Conservation (phyloP, 1,140 invertebrate genomes). For the Zaprionus africanus region DNA sequence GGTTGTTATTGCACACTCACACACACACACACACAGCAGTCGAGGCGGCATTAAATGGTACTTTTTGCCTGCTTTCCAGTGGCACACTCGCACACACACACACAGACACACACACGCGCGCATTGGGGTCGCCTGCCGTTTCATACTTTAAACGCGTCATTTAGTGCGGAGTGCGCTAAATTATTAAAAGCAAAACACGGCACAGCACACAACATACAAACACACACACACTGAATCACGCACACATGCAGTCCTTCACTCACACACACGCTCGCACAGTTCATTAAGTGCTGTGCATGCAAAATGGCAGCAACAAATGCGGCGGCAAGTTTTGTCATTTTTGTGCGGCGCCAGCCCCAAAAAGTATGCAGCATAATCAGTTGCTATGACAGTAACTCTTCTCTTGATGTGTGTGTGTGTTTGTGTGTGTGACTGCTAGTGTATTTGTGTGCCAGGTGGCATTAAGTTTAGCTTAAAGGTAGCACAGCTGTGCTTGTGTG, state of each 20-base stretch:
- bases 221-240: slow-evolving; percentile 20
- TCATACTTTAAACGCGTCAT: slow-evolving; percentile 77
- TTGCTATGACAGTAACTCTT: slow-evolving; percentile 22
- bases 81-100: slow-evolving; percentile 14
- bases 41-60: slow-evolving; percentile 71
- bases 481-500: slow-evolving; percentile 26
- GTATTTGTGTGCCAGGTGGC: slow-evolving; percentile 35
- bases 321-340: slow-evolving; percentile 68
- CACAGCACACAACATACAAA: slow-evolving; percentile 38
- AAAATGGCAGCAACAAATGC: slow-evolving; percentile 73
- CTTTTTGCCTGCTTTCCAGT: slow-evolving; percentile 44
- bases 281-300: slow-evolving; percentile 76
- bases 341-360: slow-evolving; percentile 34
- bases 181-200: slow-evolving; percentile 74
- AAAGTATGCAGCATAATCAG: slow-evolving; percentile 75
- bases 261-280: slow-evolving; percentile 37
- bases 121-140: slow-evolving; percentile 72
- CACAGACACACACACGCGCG: slow-evolving; percentile 12
- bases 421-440: slow-evolving; percentile 41
- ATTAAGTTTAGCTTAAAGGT: slow-evolving; percentile 29
- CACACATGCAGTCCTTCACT: slow-evolving; percentile 14
- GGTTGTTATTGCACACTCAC: slow-evolving; percentile 56
- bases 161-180: slow-evolving; percentile 69
- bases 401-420: slow-evolving; percentile 22
- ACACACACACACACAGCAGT: slow-evolving; percentile 18